phyloP scores from a whole-genome alignment of 2,888 invertebrate species.

The Tenthredo notha region DNA sequence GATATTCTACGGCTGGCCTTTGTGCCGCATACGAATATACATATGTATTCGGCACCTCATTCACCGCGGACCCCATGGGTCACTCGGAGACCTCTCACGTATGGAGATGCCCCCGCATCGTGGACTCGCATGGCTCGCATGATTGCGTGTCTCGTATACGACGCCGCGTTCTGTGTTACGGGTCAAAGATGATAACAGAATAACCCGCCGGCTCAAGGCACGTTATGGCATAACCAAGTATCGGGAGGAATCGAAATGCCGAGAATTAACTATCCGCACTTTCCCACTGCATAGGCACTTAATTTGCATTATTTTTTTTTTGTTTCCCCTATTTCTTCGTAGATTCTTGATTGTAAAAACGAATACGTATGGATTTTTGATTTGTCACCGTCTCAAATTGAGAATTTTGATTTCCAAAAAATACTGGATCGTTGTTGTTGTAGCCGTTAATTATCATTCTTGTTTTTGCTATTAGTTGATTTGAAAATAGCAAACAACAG shows the following conservation, averaged over 20 bases:
- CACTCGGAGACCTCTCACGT: constrained; percentile 46
- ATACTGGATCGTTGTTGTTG: not conserved
- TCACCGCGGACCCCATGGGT: constrained; percentile 29
- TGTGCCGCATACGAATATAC: not conserved
- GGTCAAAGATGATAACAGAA: constrained; percentile 45
- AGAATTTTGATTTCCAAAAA: not conserved
- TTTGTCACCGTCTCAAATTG: no score
- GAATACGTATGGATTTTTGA: not conserved
- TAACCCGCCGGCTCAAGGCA: not conserved
- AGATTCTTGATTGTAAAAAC: not conserved
- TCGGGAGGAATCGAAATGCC: not conserved
- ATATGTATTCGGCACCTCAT: constrained; percentile 6
- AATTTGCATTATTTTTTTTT: not conserved
- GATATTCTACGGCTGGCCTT: not conserved
- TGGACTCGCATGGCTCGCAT: constrained; percentile 15
- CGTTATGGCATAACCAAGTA: not conserved
- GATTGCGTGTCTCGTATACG: constrained; percentile 14
- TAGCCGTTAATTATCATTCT: not conserved
- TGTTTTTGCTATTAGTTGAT: not conserved
- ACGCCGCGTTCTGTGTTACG: not conserved
- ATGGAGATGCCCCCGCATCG: not conserved
- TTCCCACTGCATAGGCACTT: not conserved
- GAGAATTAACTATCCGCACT: not conserved
- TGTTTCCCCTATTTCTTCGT: not conserved
- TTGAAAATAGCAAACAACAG: not conserved